Percentiles rank a stretch among this genome's conserved stretches.
Evolutionary conservation across 2,888 invertebrate species (phyloP).

Genomic region (Tenthredo scrophulariae): DNA sequence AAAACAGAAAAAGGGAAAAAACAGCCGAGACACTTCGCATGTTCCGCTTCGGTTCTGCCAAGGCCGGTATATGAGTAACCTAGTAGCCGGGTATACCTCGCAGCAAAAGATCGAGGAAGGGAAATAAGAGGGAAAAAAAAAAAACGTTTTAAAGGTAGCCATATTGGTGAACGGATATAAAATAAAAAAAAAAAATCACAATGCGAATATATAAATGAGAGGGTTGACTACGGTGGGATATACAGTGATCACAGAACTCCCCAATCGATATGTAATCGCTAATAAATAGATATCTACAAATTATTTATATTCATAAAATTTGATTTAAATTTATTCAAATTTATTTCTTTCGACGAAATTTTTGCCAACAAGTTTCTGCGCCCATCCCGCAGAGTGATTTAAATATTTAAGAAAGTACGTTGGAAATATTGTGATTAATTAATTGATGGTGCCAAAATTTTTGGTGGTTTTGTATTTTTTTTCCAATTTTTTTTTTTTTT

Average conservation of each 20-base stretch:
- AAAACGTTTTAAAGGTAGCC: not conserved
- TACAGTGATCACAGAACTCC: not conserved
- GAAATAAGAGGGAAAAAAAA: not conserved
- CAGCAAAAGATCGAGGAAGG: not conserved
- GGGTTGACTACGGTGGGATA: constrained; percentile 44
- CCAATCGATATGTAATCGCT: not conserved
- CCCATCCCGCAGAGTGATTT: not conserved
- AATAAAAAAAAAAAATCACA: constrained; percentile 32
- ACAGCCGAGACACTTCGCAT: not conserved
- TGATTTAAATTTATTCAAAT: not conserved
- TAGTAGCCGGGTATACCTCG: not conserved
- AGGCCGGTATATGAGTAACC: constrained; percentile 27
- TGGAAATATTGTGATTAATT: not conserved
- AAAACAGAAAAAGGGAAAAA: constrained; percentile 22
- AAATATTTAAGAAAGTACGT: not conserved
- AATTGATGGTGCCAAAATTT: not conserved
- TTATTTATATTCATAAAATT: not conserved
- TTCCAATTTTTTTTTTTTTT: too few relatives aligned
- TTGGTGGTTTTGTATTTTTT: not conserved
- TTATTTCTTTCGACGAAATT: not conserved
- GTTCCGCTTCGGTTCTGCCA: constrained; percentile 41
- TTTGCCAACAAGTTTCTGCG: not conserved
- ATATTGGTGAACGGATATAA: constrained; percentile 42
- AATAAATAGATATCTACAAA: not conserved
- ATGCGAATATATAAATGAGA: constrained; percentile 63